phyloP scores from a whole-genome alignment of 2,888 invertebrate species.

The Pandemis cinnamomeana region DNA sequence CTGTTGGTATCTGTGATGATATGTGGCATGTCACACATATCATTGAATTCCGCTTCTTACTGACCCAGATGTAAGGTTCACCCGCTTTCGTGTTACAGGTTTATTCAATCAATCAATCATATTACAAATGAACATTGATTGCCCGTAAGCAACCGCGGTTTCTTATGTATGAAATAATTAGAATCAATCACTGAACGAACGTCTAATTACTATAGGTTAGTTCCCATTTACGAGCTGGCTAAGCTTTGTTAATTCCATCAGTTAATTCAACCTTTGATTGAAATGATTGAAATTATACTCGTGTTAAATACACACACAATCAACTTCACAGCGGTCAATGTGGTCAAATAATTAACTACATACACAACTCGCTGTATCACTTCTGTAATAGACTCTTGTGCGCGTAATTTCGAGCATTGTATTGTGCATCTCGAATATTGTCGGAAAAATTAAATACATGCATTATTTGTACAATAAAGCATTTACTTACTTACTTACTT shows the following conservation, averaged over 20 bases:
- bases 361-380: background rate
- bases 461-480: too few species aligned
- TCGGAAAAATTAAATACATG: background rate
- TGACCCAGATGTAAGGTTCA: conserved; percentile 4
- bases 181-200: conserved; percentile 52
- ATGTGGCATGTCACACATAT: background rate
- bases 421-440: background rate
- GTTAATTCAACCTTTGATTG: background rate
- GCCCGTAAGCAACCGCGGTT: conserved; percentile 19
- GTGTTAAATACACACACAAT: background rate
- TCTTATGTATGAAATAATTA: conserved; percentile 19
- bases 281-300: conserved; percentile 9
- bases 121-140: conserved; percentile 35
- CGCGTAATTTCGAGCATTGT: background rate
- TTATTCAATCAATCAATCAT: conserved; percentile 48
- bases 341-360: background rate
- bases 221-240: conserved; percentile 46
- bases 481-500: too few species aligned
- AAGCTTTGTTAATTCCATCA: conserved; percentile 44
- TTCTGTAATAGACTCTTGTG: background rate
- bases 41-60: background rate
- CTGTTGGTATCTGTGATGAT: background rate
- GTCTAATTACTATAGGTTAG: conserved; percentile 53
- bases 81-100: background rate
- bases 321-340: background rate